Evolutionary conservation across 1,140 invertebrate genomes (phyloP).

Genomic region (Patella vulgata): DNA sequence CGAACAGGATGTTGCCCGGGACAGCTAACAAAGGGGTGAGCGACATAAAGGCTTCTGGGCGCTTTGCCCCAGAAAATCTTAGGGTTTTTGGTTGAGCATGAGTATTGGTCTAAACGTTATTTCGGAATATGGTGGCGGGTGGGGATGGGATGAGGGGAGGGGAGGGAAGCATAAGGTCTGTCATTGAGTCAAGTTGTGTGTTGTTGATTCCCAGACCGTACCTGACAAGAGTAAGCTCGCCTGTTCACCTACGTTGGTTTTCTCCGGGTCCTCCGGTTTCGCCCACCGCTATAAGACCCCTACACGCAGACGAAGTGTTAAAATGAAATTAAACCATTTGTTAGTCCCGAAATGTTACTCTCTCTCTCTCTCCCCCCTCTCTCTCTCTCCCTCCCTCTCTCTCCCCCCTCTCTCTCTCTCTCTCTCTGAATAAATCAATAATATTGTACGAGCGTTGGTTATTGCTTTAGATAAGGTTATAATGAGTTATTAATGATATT

Average conservation of each 20-base stretch:
- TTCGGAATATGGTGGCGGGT: not conserved
- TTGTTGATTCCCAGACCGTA: not conserved
- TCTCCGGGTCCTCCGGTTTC: too few relatives aligned
- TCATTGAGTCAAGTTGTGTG: too few relatives aligned
- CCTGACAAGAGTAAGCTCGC: not conserved
- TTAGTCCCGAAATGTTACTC: not conserved
- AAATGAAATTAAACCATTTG: too few relatives aligned
- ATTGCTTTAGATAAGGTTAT: not conserved
- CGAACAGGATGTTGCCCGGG: not conserved
- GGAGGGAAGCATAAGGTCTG: too few relatives aligned
- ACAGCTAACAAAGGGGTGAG: not conserved
- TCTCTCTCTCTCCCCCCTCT: not conserved
- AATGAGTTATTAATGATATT: not conserved
- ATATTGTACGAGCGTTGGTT: not conserved
- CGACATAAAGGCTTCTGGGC: not conserved
- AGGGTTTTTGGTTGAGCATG: not conserved
- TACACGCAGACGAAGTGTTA: too few relatives aligned
- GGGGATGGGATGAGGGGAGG: not conserved
- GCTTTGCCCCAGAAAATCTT: not conserved
- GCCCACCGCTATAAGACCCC: too few relatives aligned
- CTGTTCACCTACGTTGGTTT: too few relatives aligned
- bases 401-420: too few relatives aligned
- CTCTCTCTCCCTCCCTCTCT: not conserved
- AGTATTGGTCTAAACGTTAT: not conserved
- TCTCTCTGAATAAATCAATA: not conserved